phyloP scores from a whole-genome alignment of 2,888 invertebrate genomes.

The Spilarctia lutea region DNA sequence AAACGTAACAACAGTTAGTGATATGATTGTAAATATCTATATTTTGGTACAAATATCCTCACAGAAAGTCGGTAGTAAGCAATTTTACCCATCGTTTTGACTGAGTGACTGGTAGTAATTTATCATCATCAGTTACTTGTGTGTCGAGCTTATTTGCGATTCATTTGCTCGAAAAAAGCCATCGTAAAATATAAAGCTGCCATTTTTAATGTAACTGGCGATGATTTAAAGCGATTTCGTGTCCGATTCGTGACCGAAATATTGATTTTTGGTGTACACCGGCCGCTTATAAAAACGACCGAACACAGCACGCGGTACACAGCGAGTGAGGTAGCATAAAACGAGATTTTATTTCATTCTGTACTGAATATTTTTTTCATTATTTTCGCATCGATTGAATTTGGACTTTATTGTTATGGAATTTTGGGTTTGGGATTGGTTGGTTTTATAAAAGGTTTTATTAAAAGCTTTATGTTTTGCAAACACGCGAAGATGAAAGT shows the following conservation, averaged over 20 bases:
- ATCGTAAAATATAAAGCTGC: slow-evolving; percentile 14
- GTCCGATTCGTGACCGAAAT: slow-evolving; percentile 53
- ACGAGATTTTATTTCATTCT: slow-evolving; percentile 39
- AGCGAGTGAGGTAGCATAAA: slow-evolving; percentile 40
- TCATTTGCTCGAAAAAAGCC: background rate
- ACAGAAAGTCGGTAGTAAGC: no score
- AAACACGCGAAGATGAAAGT: slow-evolving; percentile 51
- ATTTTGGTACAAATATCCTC: no score
- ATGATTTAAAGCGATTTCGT: slow-evolving; percentile 42
- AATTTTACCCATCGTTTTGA: no score
- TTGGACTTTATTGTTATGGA: slow-evolving; percentile 26
- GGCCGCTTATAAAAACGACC: slow-evolving; percentile 32
- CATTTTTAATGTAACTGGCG: slow-evolving; percentile 23
- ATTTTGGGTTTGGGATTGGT: slow-evolving; percentile 23
- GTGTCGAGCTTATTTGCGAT: background rate
- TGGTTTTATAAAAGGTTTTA: slow-evolving; percentile 23
- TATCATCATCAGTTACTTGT: background rate
- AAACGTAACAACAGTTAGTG: no score
- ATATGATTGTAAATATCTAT: no score
- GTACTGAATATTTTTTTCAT: slow-evolving; percentile 31
- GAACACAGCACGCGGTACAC: slow-evolving; percentile 20
- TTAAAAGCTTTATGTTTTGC: slow-evolving; percentile 40
- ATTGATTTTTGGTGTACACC: slow-evolving; percentile 51
- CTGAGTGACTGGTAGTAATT: no score
- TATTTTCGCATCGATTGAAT: slow-evolving; percentile 27